A percentile compares a stretch with the other conserved stretches of the same genome.
phyloP scores from a whole-genome alignment of 2,888 invertebrate species.

The Hecatera dysodea region DNA sequence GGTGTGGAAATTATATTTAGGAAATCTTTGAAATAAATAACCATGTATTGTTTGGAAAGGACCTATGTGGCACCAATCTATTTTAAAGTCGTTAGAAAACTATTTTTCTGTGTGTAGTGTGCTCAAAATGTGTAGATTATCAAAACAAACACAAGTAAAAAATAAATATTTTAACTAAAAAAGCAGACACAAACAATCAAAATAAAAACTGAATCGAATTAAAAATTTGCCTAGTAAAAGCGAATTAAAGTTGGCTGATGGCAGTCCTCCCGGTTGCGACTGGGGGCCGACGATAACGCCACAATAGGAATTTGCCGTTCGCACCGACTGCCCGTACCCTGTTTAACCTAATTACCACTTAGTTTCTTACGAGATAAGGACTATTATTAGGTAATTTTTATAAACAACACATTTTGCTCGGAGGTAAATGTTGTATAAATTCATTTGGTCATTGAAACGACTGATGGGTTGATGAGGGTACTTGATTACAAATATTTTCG shows the following conservation, averaged over 20 bases:
- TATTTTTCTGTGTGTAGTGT: neutral
- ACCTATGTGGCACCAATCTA: too few species aligned
- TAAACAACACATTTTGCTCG: conserved; percentile 60
- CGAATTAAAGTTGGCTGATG: conserved; percentile 85
- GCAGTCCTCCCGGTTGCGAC: conserved; percentile 75
- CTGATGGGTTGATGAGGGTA: conserved; percentile 49
- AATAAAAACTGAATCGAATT: conserved; percentile 79
- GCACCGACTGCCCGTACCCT: conserved; percentile 79
- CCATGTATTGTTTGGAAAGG: neutral
- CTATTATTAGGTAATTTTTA: conserved; percentile 77
- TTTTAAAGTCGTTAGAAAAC: neutral
- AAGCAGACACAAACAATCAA: conserved; percentile 48
- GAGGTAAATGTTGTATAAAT: conserved; percentile 59
- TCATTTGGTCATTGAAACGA: conserved; percentile 57
- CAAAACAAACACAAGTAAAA: conserved; percentile 20
- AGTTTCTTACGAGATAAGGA: conserved; percentile 73
- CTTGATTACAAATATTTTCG: conserved; percentile 44
- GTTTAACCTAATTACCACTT: conserved; percentile 82
- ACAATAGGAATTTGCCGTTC: conserved; percentile 87
- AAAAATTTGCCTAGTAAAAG: conserved; percentile 85
- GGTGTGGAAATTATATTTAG: neutral
- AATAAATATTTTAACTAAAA: conserved; percentile 33
- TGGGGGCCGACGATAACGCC: conserved; percentile 85
- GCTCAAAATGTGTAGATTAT: neutral
- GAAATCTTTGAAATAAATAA: neutral